These are phyloP conservation scores for Axea sp. DNA, from an alignment of 2,888 invertebrate genomes.

Conservation along the genomic window DNA sequence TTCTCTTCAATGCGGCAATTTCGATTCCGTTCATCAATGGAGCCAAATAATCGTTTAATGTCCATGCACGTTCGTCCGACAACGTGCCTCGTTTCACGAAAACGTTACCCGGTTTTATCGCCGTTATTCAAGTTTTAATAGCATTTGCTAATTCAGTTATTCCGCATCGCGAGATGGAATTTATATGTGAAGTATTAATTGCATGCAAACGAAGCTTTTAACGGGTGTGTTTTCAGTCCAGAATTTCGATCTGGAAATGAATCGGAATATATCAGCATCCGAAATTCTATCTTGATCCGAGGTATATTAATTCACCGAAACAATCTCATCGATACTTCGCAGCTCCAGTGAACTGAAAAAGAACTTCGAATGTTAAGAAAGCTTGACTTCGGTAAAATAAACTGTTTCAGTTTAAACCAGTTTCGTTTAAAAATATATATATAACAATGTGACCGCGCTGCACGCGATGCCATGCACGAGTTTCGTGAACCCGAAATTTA, in stretches of 20 bases:
- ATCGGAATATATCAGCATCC: conserved; percentile 11
- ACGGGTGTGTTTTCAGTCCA: conserved; percentile 19
- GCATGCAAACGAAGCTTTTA: conserved; percentile 49
- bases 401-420: no score
- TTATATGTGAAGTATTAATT: conserved; percentile 47
- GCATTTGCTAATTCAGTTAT: conserved; percentile 49
- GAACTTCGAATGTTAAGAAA: no score
- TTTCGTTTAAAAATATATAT: no score
- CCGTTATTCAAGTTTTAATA: conserved; percentile 41
- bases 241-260: conserved; percentile 8
- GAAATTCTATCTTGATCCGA: not conserved
- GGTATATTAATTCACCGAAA: conserved; percentile 13
- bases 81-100: conserved; percentile 35
- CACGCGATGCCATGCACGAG: not conserved
- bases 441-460: no score
- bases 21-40: conserved; percentile 28
- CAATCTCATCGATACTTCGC: conserved; percentile 7
- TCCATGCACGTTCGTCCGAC: conserved; percentile 8
- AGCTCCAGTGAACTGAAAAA: no score
- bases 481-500: conserved; percentile 20
- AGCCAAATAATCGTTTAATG: conserved; percentile 41
- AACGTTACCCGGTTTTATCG: conserved; percentile 29
- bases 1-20: conserved; percentile 35
- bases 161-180: conserved; percentile 34
- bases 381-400: no score